Evolutionary conservation across 92 coral and sea anemone species (phyloP).

Genomic region (Porites evermanni): DNA sequence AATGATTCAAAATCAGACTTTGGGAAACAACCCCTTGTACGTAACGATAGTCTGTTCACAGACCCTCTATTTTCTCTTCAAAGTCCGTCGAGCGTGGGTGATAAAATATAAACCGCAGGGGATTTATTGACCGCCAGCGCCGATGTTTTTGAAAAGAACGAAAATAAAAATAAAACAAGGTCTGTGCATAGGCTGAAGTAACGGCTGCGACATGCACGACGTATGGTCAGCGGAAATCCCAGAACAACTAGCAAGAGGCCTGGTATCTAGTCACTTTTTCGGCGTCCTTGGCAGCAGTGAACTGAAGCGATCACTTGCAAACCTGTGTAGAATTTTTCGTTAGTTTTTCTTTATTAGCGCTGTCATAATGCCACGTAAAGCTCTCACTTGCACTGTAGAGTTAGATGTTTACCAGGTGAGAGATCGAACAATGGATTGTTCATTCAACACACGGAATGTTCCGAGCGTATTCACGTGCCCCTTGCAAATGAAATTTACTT

Average conservation of each 20-base stretch:
- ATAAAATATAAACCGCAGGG: no score
- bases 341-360: conserved; percentile 6
- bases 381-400: conserved; percentile 87
- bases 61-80: no score
- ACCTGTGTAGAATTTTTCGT: conserved; percentile 14
- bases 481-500: neutral
- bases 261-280: conserved; percentile 3
- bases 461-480: neutral
- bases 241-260: neutral
- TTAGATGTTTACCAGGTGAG: conserved; percentile 93
- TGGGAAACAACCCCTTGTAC: no score
- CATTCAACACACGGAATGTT: conserved; percentile 12
- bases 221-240: conserved; percentile 28
- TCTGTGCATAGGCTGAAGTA: no score
- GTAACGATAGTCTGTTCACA: neutral
- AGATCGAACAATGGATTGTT: neutral
- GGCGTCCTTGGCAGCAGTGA: conserved; percentile 40
- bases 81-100: no score
- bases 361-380: conserved; percentile 84
- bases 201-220: neutral
- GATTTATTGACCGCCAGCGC: no score
- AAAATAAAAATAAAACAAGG: no score
- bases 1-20: no score
- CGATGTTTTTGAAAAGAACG: no score
- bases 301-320: neutral